Base-by-base conservation (phyloP, 2,113 vertebrate genomes). In the Salvelinus fontinalis region DNA sequence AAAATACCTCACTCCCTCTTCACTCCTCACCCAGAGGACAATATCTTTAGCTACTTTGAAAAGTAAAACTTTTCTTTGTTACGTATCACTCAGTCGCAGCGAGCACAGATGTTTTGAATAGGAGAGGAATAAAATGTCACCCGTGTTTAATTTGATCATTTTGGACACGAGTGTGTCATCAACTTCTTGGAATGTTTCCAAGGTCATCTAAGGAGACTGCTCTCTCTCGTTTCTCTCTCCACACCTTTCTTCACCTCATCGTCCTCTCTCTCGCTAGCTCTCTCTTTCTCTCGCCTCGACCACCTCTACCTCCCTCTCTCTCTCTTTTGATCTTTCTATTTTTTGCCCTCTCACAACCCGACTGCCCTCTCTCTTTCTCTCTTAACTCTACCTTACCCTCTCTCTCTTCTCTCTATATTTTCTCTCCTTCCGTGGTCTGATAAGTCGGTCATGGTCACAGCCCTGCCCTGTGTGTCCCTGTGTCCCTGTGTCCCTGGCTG, bases 111-210 rank as follows among this genome's bases (percentile, higher is more conserved):
- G 22, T 26, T 70, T 71, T 75, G 78, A 73, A 68, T 72, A 80
- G 79, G 73, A 71, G 71, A 79, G 75, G 87, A 78, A 70, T 59
- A 51, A 84, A 85, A 86, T 71, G 48, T 79, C 62, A 73, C 69
- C 5, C 77, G 13, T 54, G 13, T 82, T 73, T 91, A 85, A 88
- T 79, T 91, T 89, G 87, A 89, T 88, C 85, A 88, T 88, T 82
- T 89, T 88, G 91, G 89, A 89, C 91, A 89, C 89, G 86, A 88
- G 79, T 72, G 5, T 77, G 80, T 75, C 85, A 76, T 87, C 84
- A 87, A 81, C 82, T 85, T 66, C 72, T 77, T 88, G 81, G 83
- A 87, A 82, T 62, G 80, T 67, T 80, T 90, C 87, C 90, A 89
- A 87, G 87, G 88, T 91, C 86, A 78, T 88, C 82, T 78, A 80